Conservation (phyloP, 30 jellyfish, hydroid and myxozoan species). For the Pelagia noctiluca region DNA sequence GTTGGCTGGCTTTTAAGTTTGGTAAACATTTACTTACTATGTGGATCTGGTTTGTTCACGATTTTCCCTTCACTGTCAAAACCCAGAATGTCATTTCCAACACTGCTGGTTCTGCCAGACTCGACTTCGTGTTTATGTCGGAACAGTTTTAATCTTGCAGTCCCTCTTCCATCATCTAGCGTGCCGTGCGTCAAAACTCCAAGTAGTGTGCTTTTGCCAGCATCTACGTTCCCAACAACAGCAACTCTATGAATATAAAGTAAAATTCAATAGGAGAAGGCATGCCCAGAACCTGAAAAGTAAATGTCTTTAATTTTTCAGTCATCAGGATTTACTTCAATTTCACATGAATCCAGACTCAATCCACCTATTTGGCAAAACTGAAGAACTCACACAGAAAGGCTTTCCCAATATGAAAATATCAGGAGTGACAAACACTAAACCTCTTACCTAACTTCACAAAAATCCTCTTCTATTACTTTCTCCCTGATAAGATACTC, state of each 20-base stretch:
- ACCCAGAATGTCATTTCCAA: constrained; percentile 94
- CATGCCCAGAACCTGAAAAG: not conserved
- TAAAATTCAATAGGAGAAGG: not conserved
- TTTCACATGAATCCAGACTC: no score
- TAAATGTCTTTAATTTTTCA: not conserved
- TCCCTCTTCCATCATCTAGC: constrained; percentile 98
- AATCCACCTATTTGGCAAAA: no score
- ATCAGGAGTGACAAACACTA: not conserved
- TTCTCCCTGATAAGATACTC: constrained; percentile 78
- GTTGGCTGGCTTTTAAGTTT: not conserved
- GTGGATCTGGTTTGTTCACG: constrained; percentile 95
- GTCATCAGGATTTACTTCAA: not conserved
- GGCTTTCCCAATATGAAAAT: no score
- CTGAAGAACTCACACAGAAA: no score
- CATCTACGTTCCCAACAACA: constrained; percentile 98
- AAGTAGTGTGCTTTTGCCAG: constrained; percentile 94
- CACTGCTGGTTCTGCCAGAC: constrained; percentile 99
- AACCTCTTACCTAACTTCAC: constrained; percentile 97
- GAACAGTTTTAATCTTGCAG: constrained; percentile 89
- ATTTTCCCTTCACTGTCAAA: constrained; percentile 92
- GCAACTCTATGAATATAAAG: constrained; percentile 81
- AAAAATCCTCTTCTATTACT: constrained; percentile 83
- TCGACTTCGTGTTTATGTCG: constrained; percentile 94
- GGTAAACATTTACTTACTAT: constrained; percentile 54
- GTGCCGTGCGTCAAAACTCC: constrained; percentile 95